These are phyloP conservation scores for Poeciliopsis presidionis DNA, from an alignment of 2,797 vertebrate genomes.

Conservation along the genomic window DNA sequence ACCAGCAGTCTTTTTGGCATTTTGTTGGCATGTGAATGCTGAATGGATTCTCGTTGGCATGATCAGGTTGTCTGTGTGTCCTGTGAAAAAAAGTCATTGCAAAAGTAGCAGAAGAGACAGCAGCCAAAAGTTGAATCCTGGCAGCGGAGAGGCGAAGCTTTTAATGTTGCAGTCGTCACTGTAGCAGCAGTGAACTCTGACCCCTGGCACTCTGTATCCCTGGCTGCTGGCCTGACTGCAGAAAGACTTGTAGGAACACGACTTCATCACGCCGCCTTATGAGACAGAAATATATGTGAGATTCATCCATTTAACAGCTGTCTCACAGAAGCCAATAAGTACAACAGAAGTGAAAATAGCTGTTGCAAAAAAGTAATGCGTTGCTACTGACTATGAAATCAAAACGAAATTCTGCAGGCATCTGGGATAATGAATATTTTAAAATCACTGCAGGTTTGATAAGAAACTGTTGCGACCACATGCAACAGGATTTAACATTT, in stretches of 20 bases:
- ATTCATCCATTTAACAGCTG: slow-evolving; percentile 13
- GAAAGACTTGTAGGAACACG: slow-evolving; percentile 90
- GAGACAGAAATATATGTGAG: slow-evolving; percentile 26
- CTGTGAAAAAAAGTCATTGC: slow-evolving; percentile 51
- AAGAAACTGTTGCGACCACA: neutral
- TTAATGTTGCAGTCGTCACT: slow-evolving; percentile 86
- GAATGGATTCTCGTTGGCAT: slow-evolving; percentile 24
- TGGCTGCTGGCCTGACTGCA: slow-evolving; percentile 88
- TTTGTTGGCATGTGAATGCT: slow-evolving; percentile 15
- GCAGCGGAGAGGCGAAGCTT: slow-evolving; percentile 65
- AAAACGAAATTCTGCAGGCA: neutral
- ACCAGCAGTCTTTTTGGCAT: slow-evolving; percentile 43
- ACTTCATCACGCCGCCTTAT: slow-evolving; percentile 89
- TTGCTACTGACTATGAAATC: neutral
- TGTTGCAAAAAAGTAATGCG: neutral
- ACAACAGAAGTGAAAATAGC: neutral
- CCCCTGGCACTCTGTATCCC: slow-evolving; percentile 82
- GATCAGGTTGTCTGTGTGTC: neutral
- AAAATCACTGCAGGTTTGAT: neutral
- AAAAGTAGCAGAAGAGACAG: slow-evolving; percentile 70
- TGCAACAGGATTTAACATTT: neutral
- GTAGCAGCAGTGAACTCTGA: slow-evolving; percentile 90
- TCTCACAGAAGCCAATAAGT: neutral
- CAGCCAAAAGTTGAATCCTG: slow-evolving; percentile 57
- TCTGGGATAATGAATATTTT: neutral